Evolutionary conservation across 2,888 invertebrate genomes (phyloP).

Genomic region (Scaptomyza cyrtandrae): DNA sequence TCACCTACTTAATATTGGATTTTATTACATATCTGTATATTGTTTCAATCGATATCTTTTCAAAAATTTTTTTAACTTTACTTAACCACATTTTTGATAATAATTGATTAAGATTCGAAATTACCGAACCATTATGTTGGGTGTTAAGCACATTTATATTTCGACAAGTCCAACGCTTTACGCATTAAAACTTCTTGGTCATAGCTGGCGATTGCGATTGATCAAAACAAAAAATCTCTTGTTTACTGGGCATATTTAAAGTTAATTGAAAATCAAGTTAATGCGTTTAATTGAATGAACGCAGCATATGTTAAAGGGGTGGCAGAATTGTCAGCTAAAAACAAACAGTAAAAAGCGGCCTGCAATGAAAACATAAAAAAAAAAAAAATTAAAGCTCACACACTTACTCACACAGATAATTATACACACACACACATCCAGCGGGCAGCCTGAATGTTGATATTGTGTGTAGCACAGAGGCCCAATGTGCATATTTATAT

Average conservation of each 20-base stretch:
- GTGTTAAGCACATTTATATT: slow-evolving; percentile 14
- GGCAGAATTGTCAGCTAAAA: slow-evolving; percentile 59
- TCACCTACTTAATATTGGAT: no score
- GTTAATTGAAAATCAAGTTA: slow-evolving; percentile 81
- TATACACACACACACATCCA: slow-evolving; percentile 62
- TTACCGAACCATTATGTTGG: slow-evolving; percentile 4
- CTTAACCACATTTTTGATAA: not conserved
- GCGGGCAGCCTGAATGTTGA: slow-evolving; percentile 41
- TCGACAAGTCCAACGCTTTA: slow-evolving; percentile 19
- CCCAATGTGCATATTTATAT: slow-evolving; percentile 76
- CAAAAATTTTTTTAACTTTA: not conserved
- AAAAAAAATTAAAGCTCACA: slow-evolving; percentile 39
- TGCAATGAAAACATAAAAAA: slow-evolving; percentile 72
- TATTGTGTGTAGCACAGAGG: slow-evolving; percentile 34
- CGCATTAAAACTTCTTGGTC: slow-evolving; percentile 18
- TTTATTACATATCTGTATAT: not conserved
- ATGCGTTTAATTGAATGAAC: slow-evolving; percentile 77
- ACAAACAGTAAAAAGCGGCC: slow-evolving; percentile 54
- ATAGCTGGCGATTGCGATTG: slow-evolving; percentile 26
- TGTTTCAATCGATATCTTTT: not conserved
- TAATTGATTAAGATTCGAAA: not conserved
- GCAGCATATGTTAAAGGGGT: slow-evolving; percentile 56
- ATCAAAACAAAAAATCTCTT: slow-evolving; percentile 31
- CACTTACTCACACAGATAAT: slow-evolving; percentile 53
- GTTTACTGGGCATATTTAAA: slow-evolving; percentile 57